Evolutionary conservation across 35 echinoderm and acorn worm species (phyloP), one percentile per base, ranked within the genome.

Genomic region (Diadema setosum): DNA sequence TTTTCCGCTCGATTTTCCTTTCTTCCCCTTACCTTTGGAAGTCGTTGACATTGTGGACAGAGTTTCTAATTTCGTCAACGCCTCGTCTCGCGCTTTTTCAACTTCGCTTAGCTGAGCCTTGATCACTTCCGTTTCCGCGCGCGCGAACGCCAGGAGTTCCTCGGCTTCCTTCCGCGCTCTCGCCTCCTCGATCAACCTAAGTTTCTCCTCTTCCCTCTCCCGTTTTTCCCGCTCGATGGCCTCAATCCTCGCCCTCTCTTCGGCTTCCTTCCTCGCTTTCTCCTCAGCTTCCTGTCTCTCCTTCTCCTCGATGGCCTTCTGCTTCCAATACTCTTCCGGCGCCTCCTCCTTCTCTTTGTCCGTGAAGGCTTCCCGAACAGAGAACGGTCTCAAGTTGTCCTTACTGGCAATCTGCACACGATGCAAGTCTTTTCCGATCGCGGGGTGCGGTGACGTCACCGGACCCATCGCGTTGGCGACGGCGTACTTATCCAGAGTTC

Each of bases 281-380:
- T 78, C 73, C 73, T 78, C 73, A 21, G 73, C 58, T 44, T 86
- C 58, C 50, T 27, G 42, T 39, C 46, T 42, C 14, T 86, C 58
- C 60, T 69, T 86, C 60, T 65, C 73, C 35, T 86, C 83, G 30
- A 40, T 45, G 21, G 83, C 83, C 45, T 70, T 65, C 64, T 86
- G 83, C 59, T 69, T 86, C 64, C 73, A 78, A 41, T 78, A 78
- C 36, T 86, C 83, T 11, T 65, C 83, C 3, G 83, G 83, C 2
- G 83, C 83, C 17, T 41, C 33, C 26, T 86, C 83, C n/a, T 69
- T 86, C 21, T 42, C 64, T 69, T 86, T 86, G 50, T 86, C 83
- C 58, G 83, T 44, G 36, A 67, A 86, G 15, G 24, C 42, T 23
- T 69, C 24, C 70, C 59, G n/a, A 32, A 86, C 58, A 0, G 83